Evolutionary conservation across 1,140 invertebrate genomes (phyloP), one percentile per base, ranked within the genome.

Genomic region (Diabrotica undecimpunctata): DNA sequence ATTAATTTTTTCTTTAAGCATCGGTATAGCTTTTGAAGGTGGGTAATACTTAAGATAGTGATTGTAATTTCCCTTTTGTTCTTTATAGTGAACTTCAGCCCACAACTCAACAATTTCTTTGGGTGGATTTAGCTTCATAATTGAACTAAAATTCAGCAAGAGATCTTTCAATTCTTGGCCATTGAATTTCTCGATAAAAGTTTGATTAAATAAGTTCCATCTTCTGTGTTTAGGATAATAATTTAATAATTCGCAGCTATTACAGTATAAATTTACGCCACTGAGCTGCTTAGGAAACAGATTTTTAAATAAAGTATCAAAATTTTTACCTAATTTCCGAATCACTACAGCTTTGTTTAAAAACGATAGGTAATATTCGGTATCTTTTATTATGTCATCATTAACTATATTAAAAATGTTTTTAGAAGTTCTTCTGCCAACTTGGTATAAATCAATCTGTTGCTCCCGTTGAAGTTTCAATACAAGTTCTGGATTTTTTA

Each of bases 1-100:
- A 59, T 67, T 63, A 35, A 63, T 63, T 63, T 59, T 63, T 59
- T 67, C 66, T 59, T 63, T 67, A 10, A 67, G 58, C 5, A 38
- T 10, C 7, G 66, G 56, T 14, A 67, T 59, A 13, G 66, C 56
- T 41, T 59, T 53, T 7, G 52, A 8, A 7, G 66, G 61, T 12
- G 50, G 38, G 9, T 55, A 63, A 50, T 67, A 67, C 41, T 59
- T 67, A 13, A 67, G 41, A 41, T 25, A 63, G 0, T 11, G 5
- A 7, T 61, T 36, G 39, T 57, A 41, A 25, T 67, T 9, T 9
- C 25, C 38, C 55, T 55, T 12, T 54, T 67, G 37, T 4, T 52
- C 37, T 54, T 63, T 59, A 25, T 62, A 62, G 13, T 62, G 39
- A 5, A 54, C 37, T 54, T 54, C 51, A 54, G 61, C 61, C 61